Conservation (phyloP, 2,113 vertebrate species). For the Rhodinocichla rosea region DNA sequence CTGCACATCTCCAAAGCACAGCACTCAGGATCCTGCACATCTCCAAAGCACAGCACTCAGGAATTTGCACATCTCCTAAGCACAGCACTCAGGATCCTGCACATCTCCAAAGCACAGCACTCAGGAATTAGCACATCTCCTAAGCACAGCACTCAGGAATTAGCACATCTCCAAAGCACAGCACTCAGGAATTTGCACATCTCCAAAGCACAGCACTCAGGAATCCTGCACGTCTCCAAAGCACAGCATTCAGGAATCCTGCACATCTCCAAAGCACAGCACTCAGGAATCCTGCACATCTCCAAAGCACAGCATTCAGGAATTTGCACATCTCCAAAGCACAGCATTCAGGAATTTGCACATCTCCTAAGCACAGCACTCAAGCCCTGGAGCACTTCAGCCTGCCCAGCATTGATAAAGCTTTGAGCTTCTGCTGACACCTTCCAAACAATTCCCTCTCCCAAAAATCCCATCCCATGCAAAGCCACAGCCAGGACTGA, state of each 20-base stretch:
- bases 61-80: too few species aligned
- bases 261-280: too few species aligned
- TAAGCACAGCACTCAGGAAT: too few species aligned
- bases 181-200: too few species aligned
- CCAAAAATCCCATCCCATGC: neutral
- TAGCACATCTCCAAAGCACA: neutral
- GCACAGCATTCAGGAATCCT: too few species aligned
- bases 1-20: neutral
- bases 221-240: too few species aligned
- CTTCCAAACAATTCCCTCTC: slow-evolving; percentile 15
- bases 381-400: slow-evolving; percentile 5
- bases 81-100: neutral
- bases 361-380: neutral
- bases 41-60: too few species aligned
- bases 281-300: too few species aligned
- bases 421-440: neutral
- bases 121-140: neutral
- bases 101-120: neutral
- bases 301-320: too few species aligned
- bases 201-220: too few species aligned
- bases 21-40: too few species aligned
- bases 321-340: too few species aligned
- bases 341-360: neutral
- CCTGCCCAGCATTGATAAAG: slow-evolving; percentile 19
- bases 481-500: neutral